Conservation (phyloP, 2,113 vertebrate species). For the Willisornis vidua region DNA sequence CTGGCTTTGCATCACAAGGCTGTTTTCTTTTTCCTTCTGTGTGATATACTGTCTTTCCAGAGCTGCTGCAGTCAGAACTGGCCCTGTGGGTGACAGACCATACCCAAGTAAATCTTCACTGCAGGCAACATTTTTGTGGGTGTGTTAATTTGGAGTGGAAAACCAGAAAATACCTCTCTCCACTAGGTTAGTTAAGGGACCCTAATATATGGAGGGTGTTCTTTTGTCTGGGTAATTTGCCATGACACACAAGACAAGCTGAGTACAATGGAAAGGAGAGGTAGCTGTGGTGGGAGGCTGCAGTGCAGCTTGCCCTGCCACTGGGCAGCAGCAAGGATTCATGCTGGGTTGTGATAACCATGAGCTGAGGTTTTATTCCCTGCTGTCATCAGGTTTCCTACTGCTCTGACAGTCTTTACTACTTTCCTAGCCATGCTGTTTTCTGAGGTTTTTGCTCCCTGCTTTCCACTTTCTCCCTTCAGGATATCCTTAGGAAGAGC, state of each 20-base stretch:
- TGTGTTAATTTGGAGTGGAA: neutral
- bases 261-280: neutral
- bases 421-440: neutral
- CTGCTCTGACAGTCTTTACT: neutral
- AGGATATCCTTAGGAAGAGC: neutral
- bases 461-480: neutral
- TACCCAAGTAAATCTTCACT: neutral
- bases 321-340: neutral
- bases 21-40: neutral
- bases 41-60: neutral
- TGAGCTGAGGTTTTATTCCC: neutral
- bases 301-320: neutral
- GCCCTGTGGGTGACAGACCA: neutral
- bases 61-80: neutral
- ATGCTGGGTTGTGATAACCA: neutral
- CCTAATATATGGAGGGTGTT: neutral
- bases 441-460: neutral
- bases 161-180: neutral
- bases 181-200: neutral
- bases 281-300: neutral
- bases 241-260: neutral
- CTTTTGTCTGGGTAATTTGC: neutral
- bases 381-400: neutral
- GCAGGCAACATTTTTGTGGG: neutral
- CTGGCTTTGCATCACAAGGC: neutral